Base-by-base conservation (phyloP, 2,113 vertebrate genomes). In the Poecile atricapillus region DNA sequence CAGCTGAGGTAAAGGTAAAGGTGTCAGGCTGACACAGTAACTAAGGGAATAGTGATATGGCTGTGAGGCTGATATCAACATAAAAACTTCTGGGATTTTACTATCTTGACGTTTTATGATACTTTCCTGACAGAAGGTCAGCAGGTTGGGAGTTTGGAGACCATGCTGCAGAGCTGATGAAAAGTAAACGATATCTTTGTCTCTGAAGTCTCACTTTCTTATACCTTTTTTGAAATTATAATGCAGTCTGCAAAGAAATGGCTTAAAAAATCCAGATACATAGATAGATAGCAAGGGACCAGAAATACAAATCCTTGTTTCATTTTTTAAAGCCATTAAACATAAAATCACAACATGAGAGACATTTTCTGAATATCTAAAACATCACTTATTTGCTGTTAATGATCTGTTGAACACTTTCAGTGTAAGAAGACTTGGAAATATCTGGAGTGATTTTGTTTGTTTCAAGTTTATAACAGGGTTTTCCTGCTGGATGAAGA, bases 71-170 rank as follows among this genome's bases (percentile, higher is more conserved):
- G 69, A 86, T 95, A 68, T 31, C 47, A 86, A 60, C 83, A 53
- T 20, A 46, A 95, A 93, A 68, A 77, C 94, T 91, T 89, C 70
- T 71, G 71, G 55, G 50, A 95, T 95, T 97, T 97, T 95, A 63
- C 39, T 96, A 4, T 67, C 65, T 75, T 94, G 71, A 89, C 94
- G 90, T 18, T 58, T 87, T 80, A 52, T 27, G 8, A 25, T 80
- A 24, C 14, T 88, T 94, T 49, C 20, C 52, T 83, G 69, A 75
- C 49, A 96, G 44, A 44, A 94, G 58, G 22, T 88, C 68, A 77
- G 68, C 73, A 89, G 67, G 5, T 44, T 94, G 94, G 39, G 63
- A 88, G 11, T 41, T 47, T 86, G 39, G 85, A 90, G 47, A 90
- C 56, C 25, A 20, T 64, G 35, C 21, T 15, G 25, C 25, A 79